phyloP scores from a whole-genome alignment of 2,797 vertebrate species.

The Momotus momota region DNA sequence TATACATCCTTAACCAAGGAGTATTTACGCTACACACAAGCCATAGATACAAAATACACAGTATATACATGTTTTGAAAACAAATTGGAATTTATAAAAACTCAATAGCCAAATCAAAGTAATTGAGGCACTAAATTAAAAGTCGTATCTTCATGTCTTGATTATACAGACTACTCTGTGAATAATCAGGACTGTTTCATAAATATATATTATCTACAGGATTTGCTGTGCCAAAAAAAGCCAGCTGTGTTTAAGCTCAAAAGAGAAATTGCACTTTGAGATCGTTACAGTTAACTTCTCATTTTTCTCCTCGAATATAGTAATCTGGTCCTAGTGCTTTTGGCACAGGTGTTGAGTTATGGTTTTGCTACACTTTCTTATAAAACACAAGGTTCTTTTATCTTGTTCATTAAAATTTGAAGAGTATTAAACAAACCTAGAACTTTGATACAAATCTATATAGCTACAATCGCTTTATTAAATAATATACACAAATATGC shows the following conservation, averaged over 20 bases:
- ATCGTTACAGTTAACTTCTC: constrained; percentile 65
- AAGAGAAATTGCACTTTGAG: constrained; percentile 80
- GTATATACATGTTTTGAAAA: constrained; percentile 72
- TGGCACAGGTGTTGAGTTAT: constrained; percentile 76
- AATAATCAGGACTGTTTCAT: constrained; percentile 80
- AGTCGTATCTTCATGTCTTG: constrained; percentile 73
- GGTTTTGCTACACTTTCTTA: constrained; percentile 69
- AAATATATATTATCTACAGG: constrained; percentile 83
- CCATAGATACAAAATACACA: constrained; percentile 73
- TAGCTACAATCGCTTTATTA: constrained; percentile 84
- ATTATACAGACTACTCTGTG: constrained; percentile 75
- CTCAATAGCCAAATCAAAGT: constrained; percentile 78
- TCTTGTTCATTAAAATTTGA: constrained; percentile 79
- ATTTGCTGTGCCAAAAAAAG: constrained; percentile 75
- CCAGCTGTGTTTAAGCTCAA: constrained; percentile 71
- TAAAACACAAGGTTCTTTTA: constrained; percentile 75
- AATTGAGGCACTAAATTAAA: constrained; percentile 79
- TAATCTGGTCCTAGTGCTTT: constrained; percentile 74
- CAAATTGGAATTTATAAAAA: constrained; percentile 78
- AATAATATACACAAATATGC: constrained; percentile 85
- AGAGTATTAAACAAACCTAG: constrained; percentile 82
- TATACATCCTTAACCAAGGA: constrained; percentile 72
- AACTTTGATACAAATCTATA: constrained; percentile 85
- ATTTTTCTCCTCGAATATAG: constrained; percentile 63
- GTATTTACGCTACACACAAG: constrained; percentile 55